phyloP scores from a whole-genome alignment of 2,888 invertebrate genomes.

The Hermaeophaga mercurialis region DNA sequence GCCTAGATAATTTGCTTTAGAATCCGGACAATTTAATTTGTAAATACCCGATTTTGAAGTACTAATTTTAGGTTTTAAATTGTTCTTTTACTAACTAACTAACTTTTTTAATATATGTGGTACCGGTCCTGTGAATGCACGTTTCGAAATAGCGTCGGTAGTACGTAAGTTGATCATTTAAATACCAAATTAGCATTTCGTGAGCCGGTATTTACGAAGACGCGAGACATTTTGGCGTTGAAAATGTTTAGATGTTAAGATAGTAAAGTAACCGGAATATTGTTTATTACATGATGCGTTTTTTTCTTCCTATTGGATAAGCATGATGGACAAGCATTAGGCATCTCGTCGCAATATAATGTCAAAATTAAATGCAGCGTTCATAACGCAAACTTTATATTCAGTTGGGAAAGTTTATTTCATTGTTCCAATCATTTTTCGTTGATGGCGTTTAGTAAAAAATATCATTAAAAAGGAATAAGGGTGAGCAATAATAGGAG shows the following conservation, averaged over 20 bases:
- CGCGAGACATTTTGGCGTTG: slow-evolving; percentile 11
- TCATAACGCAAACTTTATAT: background rate
- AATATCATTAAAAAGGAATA: no score
- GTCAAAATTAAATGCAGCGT: slow-evolving; percentile 4
- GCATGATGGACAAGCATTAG: slow-evolving; percentile 3
- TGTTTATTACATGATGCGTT: slow-evolving; percentile 6
- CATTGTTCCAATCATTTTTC: no score
- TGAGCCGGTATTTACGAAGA: slow-evolving; percentile 5
- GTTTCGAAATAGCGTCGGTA: slow-evolving; percentile 10
- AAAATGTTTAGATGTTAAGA: background rate
- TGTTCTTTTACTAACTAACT: no score
- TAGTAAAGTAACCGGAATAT: background rate
- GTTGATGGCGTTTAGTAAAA: no score
- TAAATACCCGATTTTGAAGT: no score
- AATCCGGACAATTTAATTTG: no score
- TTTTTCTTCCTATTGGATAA: background rate
- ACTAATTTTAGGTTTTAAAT: no score
- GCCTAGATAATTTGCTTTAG: no score
- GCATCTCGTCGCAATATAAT: slow-evolving; percentile 5
- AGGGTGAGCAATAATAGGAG: no score
- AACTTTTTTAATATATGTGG: no score
- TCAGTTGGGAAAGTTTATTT: slow-evolving; percentile 1
- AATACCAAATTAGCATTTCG: slow-evolving; percentile 18
- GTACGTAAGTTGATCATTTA: slow-evolving; percentile 13
- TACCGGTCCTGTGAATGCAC: background rate